Percentiles rank a stretch among this genome's conserved stretches.
Conservation (phyloP, 1,140 invertebrate genomes). For the Scaptomyza graminum region DNA sequence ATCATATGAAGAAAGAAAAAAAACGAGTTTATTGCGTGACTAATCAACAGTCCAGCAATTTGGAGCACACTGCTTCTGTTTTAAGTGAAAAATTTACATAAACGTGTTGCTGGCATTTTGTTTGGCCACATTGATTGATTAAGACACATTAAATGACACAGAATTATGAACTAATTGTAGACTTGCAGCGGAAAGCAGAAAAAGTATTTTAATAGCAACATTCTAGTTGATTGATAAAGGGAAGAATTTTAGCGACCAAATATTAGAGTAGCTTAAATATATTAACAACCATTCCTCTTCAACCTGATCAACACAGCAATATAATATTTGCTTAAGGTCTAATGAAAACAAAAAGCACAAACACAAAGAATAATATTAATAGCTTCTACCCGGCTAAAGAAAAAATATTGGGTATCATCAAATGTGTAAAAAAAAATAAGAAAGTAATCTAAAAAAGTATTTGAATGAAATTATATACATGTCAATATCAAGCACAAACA, state of each 20-base stretch:
- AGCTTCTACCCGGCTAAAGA: too few relatives aligned
- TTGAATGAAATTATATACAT: too few relatives aligned
- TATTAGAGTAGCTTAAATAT: too few relatives aligned
- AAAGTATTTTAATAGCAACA: background rate
- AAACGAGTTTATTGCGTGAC: conserved; percentile 73
- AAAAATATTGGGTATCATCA: too few relatives aligned
- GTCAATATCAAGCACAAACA: too few relatives aligned
- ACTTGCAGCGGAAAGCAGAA: background rate
- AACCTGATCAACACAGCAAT: background rate
- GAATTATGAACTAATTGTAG: background rate
- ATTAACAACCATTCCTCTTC: too few relatives aligned
- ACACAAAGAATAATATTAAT: background rate
- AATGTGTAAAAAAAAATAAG: too few relatives aligned
- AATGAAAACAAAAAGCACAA: background rate
- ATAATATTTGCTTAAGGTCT: background rate
- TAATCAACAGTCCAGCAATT: conserved; percentile 48
- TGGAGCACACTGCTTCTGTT: conserved; percentile 47
- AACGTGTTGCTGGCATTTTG: conserved; percentile 23
- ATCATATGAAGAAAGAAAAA: conserved; percentile 65
- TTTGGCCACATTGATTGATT: conserved; percentile 35
- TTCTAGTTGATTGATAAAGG: too few relatives aligned
- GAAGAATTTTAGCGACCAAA: too few relatives aligned
- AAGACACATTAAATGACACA: conserved; percentile 5
- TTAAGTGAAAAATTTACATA: conserved; percentile 34
- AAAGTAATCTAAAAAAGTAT: too few relatives aligned